Evolutionary conservation across 2,888 invertebrate genomes (phyloP).

Genomic region (Tanaodytes sp.): DNA sequence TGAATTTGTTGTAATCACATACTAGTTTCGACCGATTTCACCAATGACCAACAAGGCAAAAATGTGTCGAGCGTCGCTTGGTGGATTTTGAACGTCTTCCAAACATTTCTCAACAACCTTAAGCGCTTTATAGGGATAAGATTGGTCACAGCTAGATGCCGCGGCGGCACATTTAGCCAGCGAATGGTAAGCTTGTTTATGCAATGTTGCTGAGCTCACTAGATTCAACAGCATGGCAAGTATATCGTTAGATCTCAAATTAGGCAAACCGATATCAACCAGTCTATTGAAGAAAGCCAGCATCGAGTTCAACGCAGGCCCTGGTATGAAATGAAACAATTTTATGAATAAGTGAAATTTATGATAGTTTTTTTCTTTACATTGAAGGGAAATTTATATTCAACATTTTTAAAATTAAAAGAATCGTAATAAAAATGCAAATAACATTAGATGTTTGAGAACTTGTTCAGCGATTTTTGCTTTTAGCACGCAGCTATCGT

Average conservation of each 20-base stretch:
- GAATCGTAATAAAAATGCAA: neutral
- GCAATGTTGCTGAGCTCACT: constrained; percentile 74
- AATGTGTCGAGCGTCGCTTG: constrained; percentile 87
- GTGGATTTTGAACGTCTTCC: constrained; percentile 81
- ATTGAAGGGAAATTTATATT: neutral
- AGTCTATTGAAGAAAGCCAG: constrained; percentile 94
- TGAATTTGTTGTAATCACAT: too few relatives aligned
- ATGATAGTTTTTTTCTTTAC: too few relatives aligned
- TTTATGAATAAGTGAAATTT: constrained; percentile 1
- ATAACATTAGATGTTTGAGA: neutral
- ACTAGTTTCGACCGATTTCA: constrained; percentile 96
- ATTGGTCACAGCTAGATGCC: constrained; percentile 83
- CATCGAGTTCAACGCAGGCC: constrained; percentile 92
- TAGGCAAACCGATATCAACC: constrained; percentile 85
- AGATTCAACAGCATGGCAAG: constrained; percentile 85
- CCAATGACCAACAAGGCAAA: constrained; percentile 96
- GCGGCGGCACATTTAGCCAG: constrained; percentile 97
- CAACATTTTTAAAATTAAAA: too few relatives aligned
- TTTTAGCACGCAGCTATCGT: too few relatives aligned
- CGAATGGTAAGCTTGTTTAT: constrained; percentile 91
- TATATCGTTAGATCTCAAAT: constrained; percentile 86
- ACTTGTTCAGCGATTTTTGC: too few relatives aligned
- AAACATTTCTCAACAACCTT: constrained; percentile 80
- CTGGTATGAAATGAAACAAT: constrained; percentile 73
- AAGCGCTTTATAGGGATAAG: too few relatives aligned